Percentiles rank a stretch among this genome's conserved stretches.
phyloP scores from a whole-genome alignment of 2,888 invertebrate species.

The Lithosia quadra region DNA sequence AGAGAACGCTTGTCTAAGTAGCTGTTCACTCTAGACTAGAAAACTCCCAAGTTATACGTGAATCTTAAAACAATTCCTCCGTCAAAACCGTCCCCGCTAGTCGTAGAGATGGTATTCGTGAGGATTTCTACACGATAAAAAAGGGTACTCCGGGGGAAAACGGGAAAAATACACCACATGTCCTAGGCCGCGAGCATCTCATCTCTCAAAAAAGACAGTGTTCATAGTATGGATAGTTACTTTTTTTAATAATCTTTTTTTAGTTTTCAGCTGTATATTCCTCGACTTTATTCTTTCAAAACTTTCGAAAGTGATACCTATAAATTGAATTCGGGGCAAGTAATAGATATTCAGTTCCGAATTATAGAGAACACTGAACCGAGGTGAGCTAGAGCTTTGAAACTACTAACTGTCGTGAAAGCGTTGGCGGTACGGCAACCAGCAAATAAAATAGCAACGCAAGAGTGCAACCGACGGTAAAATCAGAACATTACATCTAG shows the following conservation, averaged over 20 bases:
- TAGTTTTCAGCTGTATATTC: not conserved
- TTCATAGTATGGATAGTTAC: not conserved
- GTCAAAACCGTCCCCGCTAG: too few relatives aligned
- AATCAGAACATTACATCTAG: slow-evolving; percentile 64
- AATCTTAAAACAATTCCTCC: too few relatives aligned
- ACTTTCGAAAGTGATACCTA: not conserved
- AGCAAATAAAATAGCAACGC: slow-evolving; percentile 56
- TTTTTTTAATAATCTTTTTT: not conserved
- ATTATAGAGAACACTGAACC: slow-evolving; percentile 26
- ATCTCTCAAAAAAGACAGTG: too few relatives aligned
- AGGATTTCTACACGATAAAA: too few relatives aligned
- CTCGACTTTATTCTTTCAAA: not conserved
- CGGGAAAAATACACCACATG: too few relatives aligned
- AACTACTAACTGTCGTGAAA: slow-evolving; percentile 28
- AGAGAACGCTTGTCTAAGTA: too few relatives aligned
- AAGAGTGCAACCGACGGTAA: slow-evolving; percentile 60
- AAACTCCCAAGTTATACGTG: too few relatives aligned
- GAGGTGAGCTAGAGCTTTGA: slow-evolving; percentile 26
- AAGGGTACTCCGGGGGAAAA: too few relatives aligned
- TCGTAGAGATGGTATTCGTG: too few relatives aligned
- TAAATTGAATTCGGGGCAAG: slow-evolving; percentile 18
- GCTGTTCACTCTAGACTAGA: too few relatives aligned
- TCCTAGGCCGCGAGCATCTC: too few relatives aligned
- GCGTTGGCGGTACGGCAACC: slow-evolving; percentile 27
- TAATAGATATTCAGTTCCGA: slow-evolving; percentile 24